Evolutionary conservation across 2,888 invertebrate genomes (phyloP).

Genomic region (Dorcus parallelipipedus): DNA sequence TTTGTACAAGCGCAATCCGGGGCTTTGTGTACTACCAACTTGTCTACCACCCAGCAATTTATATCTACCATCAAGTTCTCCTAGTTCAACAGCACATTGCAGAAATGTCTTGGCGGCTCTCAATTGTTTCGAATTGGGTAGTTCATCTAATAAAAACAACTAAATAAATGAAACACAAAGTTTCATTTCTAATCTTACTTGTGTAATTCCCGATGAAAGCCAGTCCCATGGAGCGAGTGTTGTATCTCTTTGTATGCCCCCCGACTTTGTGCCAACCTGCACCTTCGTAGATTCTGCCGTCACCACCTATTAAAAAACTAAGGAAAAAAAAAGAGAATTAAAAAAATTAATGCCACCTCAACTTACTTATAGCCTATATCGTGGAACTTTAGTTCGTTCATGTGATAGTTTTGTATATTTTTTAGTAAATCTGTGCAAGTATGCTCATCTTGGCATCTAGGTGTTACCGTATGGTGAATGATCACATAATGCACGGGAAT

Average conservation of each 20-base stretch:
- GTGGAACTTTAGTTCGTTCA: conserved; percentile 48
- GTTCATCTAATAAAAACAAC: conserved; percentile 36
- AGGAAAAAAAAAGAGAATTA: conserved; percentile 5
- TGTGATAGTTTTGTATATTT: conserved; percentile 55
- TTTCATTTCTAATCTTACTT: conserved; percentile 27
- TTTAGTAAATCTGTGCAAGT: conserved; percentile 47
- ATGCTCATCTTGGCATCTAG: conserved; percentile 47
- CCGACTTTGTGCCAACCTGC: conserved; percentile 58
- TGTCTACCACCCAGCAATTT: conserved; percentile 56
- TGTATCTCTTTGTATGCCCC: conserved; percentile 56
- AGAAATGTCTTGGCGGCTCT: conserved; percentile 51
- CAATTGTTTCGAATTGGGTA: conserved; percentile 49
- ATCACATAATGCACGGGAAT: conserved; percentile 54
- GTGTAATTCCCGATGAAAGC: conserved; percentile 59
- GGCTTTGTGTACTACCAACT: conserved; percentile 52
- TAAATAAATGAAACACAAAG: neutral
- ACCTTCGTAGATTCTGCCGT: conserved; percentile 60
- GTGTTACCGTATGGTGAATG: conserved; percentile 58
- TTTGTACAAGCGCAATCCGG: conserved; percentile 52
- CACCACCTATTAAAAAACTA: conserved; percentile 60
- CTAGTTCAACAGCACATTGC: conserved; percentile 49
- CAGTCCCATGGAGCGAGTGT: conserved; percentile 54
- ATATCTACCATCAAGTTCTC: conserved; percentile 50
- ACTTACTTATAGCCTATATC: conserved; percentile 62
- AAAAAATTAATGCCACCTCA: conserved; percentile 31